Base-by-base conservation (phyloP, 1,140 invertebrate genomes). In the Achroia grisella region DNA sequence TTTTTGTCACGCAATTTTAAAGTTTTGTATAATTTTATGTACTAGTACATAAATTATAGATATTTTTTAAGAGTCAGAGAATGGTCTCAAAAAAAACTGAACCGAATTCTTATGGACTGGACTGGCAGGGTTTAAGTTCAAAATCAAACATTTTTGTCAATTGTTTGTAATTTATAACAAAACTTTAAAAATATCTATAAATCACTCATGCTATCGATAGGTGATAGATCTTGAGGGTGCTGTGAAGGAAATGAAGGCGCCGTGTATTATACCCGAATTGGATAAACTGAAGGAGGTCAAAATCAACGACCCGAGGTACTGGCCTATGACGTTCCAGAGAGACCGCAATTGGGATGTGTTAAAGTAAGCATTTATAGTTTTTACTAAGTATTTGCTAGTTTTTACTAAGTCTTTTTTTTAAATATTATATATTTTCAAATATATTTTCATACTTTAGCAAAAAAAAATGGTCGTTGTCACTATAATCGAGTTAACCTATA, bases 231-330 rank as follows among this genome's bases (percentile, higher is more conserved):
- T 81, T 8, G 12, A 88, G 29, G 89, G 90, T 12, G 88, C 86
- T 28, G 82, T 87, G 36, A 76, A 89, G n/a, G 71, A 87, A 42
- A 73, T 93, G 48, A 90, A 89, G 68, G 96, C 94, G 0, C 97
- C 97, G 0, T 96, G 94, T 69, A 88, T 97, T 15, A 78, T 98
- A 30, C 96, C 97, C 0, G 94, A 97, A 65, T 71, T 97, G 31
- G 86, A 91, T 59, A 89, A 88, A 8, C 78, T 98, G 8, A 88
- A 90, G 57, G 91, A 93, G 79, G 93, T 97, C 13, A 89, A 89
- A 47, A 88, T 97, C 1, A 88, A 93, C 51, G 96, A 97, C 71
- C 90, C 93, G 17, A 87, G 95, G 48, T 97, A 97, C 76, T 97
- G 95, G 94, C 91, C 93, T 1, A 92, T 97, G 31, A 88, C 90